These are phyloP conservation scores for Peromyscus californicus DNA, from an alignment of 2,113 vertebrate genomes.

Conservation along the genomic window DNA sequence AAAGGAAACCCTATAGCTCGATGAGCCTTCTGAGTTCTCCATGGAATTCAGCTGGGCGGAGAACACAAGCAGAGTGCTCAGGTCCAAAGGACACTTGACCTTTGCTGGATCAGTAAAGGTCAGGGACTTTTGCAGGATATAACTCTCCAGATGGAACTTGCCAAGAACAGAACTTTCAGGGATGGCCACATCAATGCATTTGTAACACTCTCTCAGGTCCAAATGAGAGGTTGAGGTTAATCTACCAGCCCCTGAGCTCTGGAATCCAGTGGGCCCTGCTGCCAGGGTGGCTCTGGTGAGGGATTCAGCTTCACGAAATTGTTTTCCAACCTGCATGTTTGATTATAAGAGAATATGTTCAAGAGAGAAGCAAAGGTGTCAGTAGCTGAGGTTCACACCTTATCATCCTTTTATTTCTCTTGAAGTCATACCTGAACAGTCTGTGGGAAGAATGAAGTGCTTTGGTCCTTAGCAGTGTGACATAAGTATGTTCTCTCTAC, in stretches of 20 bases:
- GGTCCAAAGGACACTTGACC: neutral
- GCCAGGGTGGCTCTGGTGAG: neutral
- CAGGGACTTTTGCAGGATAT: neutral
- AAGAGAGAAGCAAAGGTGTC: neutral
- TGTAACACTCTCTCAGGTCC: neutral
- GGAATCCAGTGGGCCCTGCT: neutral
- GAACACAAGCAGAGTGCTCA: neutral
- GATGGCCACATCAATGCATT: neutral
- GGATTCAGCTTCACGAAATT: conserved; percentile 15
- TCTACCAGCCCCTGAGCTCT: neutral
- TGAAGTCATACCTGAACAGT: conserved; percentile 23
- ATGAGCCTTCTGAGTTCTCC: neutral
- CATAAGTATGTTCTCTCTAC: neutral
- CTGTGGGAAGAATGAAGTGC: neutral
- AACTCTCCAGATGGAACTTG: neutral
- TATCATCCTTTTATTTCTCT: conserved; percentile 11
- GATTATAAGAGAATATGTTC: conserved; percentile 42
- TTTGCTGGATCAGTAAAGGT: neutral
- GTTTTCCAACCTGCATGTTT: conserved; percentile 27
- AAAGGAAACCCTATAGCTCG: neutral
- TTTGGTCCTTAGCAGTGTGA: neutral
- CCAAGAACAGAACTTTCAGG: neutral
- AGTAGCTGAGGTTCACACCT: conserved; percentile 4
- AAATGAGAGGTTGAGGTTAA: neutral
- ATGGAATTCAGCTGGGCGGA: neutral